phyloP scores from a whole-genome alignment of 2,797 vertebrate genomes.

The Nyctibius grandis region DNA sequence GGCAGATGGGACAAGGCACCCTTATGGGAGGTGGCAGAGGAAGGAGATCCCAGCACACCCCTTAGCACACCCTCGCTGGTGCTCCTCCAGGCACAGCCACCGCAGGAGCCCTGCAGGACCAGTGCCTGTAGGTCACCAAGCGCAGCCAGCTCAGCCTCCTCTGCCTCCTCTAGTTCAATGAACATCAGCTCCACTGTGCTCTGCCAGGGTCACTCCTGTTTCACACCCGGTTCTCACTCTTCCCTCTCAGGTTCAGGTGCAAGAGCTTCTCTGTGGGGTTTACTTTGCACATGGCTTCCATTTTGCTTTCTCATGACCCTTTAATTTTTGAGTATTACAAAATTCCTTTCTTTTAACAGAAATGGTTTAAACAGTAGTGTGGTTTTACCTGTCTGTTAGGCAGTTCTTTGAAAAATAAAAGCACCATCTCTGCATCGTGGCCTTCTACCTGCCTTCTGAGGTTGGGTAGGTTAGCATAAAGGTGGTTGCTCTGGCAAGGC shows the following conservation, averaged over 20 bases:
- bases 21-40: neutral
- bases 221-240: neutral
- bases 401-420: neutral
- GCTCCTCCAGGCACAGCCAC: neutral
- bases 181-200: neutral
- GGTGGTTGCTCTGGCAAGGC: neutral
- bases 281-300: neutral
- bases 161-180: neutral
- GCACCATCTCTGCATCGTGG: neutral
- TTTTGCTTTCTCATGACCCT: neutral
- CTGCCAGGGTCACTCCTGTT: neutral
- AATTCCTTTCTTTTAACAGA: neutral
- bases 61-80: neutral
- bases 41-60: neutral
- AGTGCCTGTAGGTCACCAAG: neutral
- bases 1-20: slow-evolving; percentile 44
- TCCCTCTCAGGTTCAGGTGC: neutral
- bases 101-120: neutral
- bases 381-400: neutral
- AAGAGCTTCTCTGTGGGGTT: neutral
- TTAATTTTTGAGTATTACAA: neutral
- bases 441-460: neutral
- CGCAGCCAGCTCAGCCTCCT: neutral
- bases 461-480: neutral
- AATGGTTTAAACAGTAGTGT: neutral